These are phyloP conservation scores for Bostrychus sinensis DNA, from an alignment of 2,113 vertebrate species.

Conservation along the genomic window DNA sequence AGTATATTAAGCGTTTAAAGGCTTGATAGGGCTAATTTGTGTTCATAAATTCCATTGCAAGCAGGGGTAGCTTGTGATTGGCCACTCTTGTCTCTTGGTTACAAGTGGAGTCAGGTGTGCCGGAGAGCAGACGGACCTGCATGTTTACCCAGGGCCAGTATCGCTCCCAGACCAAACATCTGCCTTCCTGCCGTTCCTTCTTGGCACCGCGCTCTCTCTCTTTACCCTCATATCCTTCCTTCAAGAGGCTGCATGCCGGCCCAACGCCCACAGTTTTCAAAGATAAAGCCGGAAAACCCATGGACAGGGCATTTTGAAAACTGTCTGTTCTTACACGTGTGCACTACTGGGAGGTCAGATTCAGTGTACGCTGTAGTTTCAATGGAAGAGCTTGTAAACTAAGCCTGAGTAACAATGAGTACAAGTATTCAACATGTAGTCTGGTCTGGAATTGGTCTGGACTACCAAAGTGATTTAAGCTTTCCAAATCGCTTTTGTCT, in stretches of 20 bases:
- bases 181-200: background rate
- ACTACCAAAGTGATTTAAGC: no score
- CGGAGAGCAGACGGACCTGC: background rate
- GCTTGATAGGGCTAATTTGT: no score
- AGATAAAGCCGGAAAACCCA: background rate
- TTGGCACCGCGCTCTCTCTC: background rate
- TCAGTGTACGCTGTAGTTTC: background rate
- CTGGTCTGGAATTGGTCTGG: no score
- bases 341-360: background rate
- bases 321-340: background rate
- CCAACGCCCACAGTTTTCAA: background rate
- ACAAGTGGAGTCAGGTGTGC: conserved; percentile 5
- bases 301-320: background rate
- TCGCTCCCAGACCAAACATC: background rate
- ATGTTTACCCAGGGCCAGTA: background rate
- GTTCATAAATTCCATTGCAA: no score
- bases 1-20: no score
- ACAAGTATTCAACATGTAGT: no score
- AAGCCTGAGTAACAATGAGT: no score
- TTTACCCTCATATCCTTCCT: background rate
- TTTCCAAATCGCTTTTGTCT: no score
- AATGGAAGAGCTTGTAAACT: background rate
- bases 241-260: background rate
- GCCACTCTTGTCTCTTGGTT: background rate
- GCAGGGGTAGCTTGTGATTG: no score